Evolutionary conservation across 2,113 vertebrate species (phyloP).

Genomic region (Cololabis saira): DNA sequence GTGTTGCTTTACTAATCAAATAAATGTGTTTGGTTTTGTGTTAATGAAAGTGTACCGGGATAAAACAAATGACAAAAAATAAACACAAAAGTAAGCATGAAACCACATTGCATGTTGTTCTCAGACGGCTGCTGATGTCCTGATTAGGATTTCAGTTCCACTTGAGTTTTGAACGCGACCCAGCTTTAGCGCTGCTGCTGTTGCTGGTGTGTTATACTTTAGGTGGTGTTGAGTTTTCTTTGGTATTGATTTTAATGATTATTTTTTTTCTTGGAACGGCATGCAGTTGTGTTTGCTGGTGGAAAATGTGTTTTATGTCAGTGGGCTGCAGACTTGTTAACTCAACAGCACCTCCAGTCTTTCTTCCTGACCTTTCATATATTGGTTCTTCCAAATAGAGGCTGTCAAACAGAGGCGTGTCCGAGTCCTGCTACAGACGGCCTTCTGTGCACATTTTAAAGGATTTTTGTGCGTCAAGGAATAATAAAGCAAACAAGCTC

Average conservation of each 20-base stretch:
- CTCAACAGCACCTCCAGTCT: slow-evolving; percentile 4
- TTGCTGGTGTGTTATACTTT: not conserved
- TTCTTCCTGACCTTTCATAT: slow-evolving; percentile 1
- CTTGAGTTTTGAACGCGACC: not conserved
- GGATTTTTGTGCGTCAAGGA: slow-evolving; percentile 35
- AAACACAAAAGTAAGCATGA: no score
- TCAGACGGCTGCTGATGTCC: no score
- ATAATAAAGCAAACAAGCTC: slow-evolving; percentile 21
- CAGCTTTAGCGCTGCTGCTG: not conserved
- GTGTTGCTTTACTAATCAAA: no score
- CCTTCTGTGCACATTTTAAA: slow-evolving; percentile 39
- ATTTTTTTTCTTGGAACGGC: not conserved
- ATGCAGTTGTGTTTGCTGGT: not conserved
- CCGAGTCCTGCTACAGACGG: slow-evolving; percentile 35
- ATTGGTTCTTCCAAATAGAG: not conserved
- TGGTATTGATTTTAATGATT: not conserved
- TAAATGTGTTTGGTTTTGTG: no score
- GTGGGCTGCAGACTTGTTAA: not conserved
- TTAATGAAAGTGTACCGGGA: no score
- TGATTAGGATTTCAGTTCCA: no score
- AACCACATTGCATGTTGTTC: no score
- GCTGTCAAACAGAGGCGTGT: slow-evolving; percentile 54
- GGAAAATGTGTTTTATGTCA: not conserved
- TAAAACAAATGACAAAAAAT: no score
- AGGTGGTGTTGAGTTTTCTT: no score